Percentiles rank a stretch among this genome's conserved stretches.
Conservation (phyloP, 2,113 vertebrate genomes). For the Prinia subflava region DNA sequence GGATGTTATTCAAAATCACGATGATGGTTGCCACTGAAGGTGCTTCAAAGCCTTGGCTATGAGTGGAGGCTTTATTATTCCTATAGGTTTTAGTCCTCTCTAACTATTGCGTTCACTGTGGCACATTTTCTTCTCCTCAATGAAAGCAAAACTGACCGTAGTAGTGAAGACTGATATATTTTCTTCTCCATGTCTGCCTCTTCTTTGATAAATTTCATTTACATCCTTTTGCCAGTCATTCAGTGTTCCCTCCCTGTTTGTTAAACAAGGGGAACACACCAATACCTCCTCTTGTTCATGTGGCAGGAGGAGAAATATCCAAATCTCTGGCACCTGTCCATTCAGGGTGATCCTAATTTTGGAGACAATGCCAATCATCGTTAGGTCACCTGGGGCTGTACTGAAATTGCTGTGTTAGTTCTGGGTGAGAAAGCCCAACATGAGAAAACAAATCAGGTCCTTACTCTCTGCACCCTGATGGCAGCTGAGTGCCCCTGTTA, state of each 20-base stretch:
- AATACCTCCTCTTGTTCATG: background rate
- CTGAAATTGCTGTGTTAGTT: background rate
- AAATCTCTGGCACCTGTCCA: background rate
- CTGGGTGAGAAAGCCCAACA: background rate
- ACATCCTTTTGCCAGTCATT: background rate
- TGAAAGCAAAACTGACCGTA: background rate
- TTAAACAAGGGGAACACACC: background rate
- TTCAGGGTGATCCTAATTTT: background rate
- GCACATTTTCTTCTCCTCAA: background rate
- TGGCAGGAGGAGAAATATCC: background rate
- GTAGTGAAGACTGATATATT: background rate
- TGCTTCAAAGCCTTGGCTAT: background rate
- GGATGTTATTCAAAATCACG: background rate
- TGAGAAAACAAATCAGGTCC: background rate
- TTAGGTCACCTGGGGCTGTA: background rate
- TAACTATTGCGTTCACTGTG: background rate
- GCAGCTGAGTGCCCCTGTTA: background rate
- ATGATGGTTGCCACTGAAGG: background rate
- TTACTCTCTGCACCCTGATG: background rate
- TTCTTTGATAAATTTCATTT: background rate
- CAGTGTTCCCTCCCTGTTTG: background rate
- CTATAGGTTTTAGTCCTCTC: background rate
- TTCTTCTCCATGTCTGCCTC: background rate
- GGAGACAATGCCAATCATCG: background rate
- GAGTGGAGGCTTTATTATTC: background rate